These are phyloP conservation scores for Netelia inedita DNA, from an alignment of 2,888 invertebrate species.

Conservation along the genomic window DNA sequence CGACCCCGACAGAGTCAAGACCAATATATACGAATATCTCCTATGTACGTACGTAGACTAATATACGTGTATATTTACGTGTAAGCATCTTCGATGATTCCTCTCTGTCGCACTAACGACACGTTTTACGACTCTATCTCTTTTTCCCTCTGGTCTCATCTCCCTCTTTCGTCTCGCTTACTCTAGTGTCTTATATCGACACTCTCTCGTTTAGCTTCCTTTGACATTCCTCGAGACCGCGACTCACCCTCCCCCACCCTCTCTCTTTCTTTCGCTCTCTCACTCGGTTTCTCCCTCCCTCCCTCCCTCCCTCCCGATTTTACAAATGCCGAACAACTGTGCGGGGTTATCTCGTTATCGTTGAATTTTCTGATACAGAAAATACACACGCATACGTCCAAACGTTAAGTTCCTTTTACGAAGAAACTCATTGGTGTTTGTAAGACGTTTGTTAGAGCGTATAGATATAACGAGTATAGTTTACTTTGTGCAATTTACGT, in stretches of 20 bases:
- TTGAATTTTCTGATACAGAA: constrained; percentile 74
- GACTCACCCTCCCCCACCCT: constrained; percentile 21
- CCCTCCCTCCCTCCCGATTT: constrained; percentile 24
- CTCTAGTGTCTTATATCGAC: constrained; percentile 24
- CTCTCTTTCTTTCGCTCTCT: constrained; percentile 9
- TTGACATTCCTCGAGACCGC: constrained; percentile 39
- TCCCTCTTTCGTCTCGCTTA: constrained; percentile 65
- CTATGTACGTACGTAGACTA: no score
- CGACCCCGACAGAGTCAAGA: constrained; percentile 75
- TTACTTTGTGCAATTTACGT: background rate
- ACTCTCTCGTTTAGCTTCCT: constrained; percentile 51
- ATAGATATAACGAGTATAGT: background rate
- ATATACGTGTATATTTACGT: background rate
- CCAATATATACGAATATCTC: constrained; percentile 47
- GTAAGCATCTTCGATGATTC: constrained; percentile 34
- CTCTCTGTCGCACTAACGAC: background rate
- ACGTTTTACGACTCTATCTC: constrained; percentile 10
- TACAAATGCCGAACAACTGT: constrained; percentile 61
- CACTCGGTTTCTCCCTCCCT: constrained; percentile 13
- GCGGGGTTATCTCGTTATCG: constrained; percentile 77
- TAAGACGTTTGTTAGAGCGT: background rate
- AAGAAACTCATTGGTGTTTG: constrained; percentile 10
- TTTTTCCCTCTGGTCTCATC: constrained; percentile 8
- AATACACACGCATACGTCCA: constrained; percentile 50
- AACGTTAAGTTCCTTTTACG: background rate